Base-by-base conservation (phyloP, 1,140 invertebrate species). In the Drosophila tristis region DNA sequence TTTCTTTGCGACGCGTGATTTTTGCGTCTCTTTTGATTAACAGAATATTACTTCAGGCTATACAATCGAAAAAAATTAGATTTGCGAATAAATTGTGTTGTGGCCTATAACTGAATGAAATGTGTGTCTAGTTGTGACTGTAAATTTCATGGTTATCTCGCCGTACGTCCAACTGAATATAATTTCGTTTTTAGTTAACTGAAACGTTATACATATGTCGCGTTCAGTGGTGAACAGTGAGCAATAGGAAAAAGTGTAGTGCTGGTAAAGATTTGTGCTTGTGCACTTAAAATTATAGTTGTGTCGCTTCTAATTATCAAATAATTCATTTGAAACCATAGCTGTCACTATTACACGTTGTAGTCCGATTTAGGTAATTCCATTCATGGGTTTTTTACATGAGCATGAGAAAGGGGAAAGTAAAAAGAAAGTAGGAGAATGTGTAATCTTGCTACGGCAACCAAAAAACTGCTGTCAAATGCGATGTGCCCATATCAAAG, bases 221-320 rank as follows among this genome's bases (percentile, higher is more conserved):
- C 43, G 25, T 56, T 26, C 35, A 39, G 64, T 58, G 29, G 2
- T 29, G 8, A 35, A 9, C 31, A 35, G 31, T 35, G 31, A 11
- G 8, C 31, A 35, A 2, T 35, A 35, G 31, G 9, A 7, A 9
- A 0, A 43, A 57, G 47, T 67, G 54, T 53, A 11, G 31, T 35
- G 31, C 31, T 9, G 8, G 31, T 13, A 48, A 20, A n/a, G 26
- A 31, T 35, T 25, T 35, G 5, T 29, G 5, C 25, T 23, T 13
- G 3, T n/a, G 16, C 74, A 64, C 49, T 25, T 51, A 74, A 81
- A 86, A 86, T 86, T 87, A 75, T 55, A 62, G 64, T 55, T 54
- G 56, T 58, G 55, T 63, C 65, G 60, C 49, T 53, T 54, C 20
- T 62, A 86, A 81, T 86, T 86, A 87, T 71, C 71, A 64, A 49